phyloP scores from a whole-genome alignment of 1,140 invertebrate species.

The Meloidogyne floridensis region DNA sequence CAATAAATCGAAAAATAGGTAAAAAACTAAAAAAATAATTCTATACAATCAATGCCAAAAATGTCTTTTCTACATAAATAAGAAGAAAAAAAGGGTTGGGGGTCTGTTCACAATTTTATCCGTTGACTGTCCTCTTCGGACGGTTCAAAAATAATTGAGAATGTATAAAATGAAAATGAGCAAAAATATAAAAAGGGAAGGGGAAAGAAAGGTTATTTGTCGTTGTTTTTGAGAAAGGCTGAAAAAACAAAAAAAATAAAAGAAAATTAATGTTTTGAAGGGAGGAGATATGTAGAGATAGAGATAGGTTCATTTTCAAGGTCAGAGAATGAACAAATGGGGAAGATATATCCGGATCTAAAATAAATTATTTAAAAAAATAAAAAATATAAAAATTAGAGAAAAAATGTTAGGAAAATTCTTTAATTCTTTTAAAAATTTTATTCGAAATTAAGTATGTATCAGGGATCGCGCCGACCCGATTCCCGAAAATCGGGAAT shows the following conservation, averaged over 20 bases:
- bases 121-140: neutral
- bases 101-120: slow-evolving; percentile 9
- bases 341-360: neutral
- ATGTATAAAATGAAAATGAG: neutral
- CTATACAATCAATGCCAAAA: neutral
- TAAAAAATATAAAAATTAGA: neutral
- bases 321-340: neutral
- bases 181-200: slow-evolving; percentile 12
- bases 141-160: neutral
- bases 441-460: too few species aligned
- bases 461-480: too few species aligned
- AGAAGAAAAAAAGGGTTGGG: neutral
- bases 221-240: neutral
- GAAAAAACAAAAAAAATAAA: neutral
- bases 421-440: neutral
- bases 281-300: neutral
- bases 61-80: neutral
- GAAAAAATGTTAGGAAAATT: neutral
- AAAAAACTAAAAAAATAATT: neutral
- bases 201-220: neutral
- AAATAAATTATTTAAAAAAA: neutral
- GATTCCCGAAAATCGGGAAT: too few species aligned
- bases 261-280: neutral
- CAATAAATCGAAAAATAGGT: too few species aligned
- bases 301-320: neutral